Conservation (phyloP, 37 sponge, comb jelly and placozoan species). For the Ephydatia muelleri region DNA sequence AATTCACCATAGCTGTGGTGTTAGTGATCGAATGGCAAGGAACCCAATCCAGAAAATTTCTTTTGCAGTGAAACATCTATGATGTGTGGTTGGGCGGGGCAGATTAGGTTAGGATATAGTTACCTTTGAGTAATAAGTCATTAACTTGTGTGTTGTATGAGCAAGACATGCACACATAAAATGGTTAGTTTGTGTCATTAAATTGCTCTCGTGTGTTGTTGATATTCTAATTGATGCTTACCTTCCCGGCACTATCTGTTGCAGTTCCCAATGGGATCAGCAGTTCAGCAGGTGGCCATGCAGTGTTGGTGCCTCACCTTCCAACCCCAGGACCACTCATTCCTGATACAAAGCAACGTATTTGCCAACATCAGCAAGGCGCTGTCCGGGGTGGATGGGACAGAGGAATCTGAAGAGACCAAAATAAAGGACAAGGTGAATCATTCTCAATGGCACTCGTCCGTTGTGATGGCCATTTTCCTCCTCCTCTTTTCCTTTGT, state of each 20-base stretch:
- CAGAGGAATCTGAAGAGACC: conserved; percentile 38
- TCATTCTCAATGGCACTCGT: too few species aligned
- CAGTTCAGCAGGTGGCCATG: conserved; percentile 88
- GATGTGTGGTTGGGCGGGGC: too few species aligned
- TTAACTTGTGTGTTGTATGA: too few species aligned
- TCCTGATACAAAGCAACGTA: conserved; percentile 90
- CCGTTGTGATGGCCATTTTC: not conserved
- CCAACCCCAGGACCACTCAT: conserved; percentile 92
- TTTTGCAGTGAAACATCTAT: too few species aligned
- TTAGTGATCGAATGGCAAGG: too few species aligned
- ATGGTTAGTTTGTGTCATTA: not conserved
- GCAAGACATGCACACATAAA: too few species aligned
- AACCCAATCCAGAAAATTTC: too few species aligned
- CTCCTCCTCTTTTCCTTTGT: too few species aligned
- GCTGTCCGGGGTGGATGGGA: conserved; percentile 80
- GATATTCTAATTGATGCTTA: conserved; percentile 8
- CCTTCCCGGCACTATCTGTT: not conserved
- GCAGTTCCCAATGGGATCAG: conserved; percentile 82
- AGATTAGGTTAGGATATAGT: too few species aligned
- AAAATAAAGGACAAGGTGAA: conserved; percentile 23
- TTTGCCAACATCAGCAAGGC: conserved; percentile 90
- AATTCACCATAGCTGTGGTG: too few species aligned
- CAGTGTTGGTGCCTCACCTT: conserved; percentile 90
- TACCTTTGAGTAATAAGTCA: too few species aligned
- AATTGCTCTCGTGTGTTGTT: not conserved